Evolutionary conservation across 2,113 vertebrate species (phyloP).

Genomic region (Hylia prasina): DNA sequence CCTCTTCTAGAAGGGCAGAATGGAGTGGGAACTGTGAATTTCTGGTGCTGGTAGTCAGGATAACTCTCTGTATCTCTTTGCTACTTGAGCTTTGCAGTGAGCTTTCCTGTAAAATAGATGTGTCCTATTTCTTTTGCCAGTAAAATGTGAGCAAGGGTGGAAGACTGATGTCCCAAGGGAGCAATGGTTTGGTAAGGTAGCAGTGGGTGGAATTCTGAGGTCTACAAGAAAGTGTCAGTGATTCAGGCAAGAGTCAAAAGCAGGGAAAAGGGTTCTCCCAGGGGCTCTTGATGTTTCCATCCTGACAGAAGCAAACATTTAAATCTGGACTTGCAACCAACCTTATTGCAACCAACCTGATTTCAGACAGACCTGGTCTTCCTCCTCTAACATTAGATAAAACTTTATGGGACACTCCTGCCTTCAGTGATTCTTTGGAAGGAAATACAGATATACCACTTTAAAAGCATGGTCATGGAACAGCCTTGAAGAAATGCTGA

Average conservation of each 20-base stretch:
- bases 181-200: neutral
- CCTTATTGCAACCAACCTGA: neutral
- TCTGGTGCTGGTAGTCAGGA: neutral
- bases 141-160: neutral
- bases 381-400: neutral
- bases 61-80: neutral
- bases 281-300: neutral
- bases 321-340: neutral
- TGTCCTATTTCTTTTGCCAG: neutral
- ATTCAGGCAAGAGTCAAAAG: neutral
- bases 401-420: neutral
- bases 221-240: neutral
- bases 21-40: neutral
- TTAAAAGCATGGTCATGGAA: neutral
- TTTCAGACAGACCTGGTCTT: neutral
- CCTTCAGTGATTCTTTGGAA: neutral
- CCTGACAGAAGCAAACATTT: neutral
- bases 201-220: neutral
- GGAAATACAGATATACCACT: rapidly evolving
- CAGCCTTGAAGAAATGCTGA: neutral
- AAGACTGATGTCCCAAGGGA: neutral
- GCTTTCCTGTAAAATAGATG: neutral
- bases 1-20: neutral
- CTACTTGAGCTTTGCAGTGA: neutral
- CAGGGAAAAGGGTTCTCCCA: neutral